phyloP scores from a whole-genome alignment of 2,113 vertebrate genomes.

The Spilogale gracilis region DNA sequence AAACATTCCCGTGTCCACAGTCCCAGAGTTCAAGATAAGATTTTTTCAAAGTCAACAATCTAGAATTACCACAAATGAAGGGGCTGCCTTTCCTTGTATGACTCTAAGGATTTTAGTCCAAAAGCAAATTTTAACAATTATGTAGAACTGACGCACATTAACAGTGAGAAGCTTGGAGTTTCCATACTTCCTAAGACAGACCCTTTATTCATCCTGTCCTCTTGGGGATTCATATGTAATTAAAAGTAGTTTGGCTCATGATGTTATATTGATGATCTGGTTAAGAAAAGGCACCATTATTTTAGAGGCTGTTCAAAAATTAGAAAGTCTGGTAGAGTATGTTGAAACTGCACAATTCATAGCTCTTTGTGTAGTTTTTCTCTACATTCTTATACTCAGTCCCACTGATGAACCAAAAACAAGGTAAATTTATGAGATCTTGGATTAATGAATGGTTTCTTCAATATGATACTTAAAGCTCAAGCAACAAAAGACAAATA shows the following conservation, averaged over 20 bases:
- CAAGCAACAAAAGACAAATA: neutral
- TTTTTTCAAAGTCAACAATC: neutral
- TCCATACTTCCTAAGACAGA: neutral
- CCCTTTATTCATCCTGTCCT: neutral
- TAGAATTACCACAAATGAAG: neutral
- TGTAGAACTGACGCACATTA: neutral
- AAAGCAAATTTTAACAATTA: neutral
- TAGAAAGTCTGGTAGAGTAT: neutral
- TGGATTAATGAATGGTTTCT: neutral
- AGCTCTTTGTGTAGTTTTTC: neutral
- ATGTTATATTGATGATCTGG: neutral
- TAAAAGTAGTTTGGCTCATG: neutral
- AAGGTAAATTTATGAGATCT: neutral
- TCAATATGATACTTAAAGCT: neutral
- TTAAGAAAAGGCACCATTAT: neutral
- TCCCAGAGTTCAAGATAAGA: neutral
- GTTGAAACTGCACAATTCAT: neutral
- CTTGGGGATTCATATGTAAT: neutral
- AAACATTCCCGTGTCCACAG: neutral
- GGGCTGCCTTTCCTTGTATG: neutral
- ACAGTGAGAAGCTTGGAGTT: neutral
- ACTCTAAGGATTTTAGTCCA: neutral
- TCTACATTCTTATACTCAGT: neutral
- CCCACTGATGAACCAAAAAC: neutral
- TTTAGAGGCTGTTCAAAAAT: neutral